Base-by-base conservation (phyloP, 2,113 vertebrate genomes). In the Amazona vittata region DNA sequence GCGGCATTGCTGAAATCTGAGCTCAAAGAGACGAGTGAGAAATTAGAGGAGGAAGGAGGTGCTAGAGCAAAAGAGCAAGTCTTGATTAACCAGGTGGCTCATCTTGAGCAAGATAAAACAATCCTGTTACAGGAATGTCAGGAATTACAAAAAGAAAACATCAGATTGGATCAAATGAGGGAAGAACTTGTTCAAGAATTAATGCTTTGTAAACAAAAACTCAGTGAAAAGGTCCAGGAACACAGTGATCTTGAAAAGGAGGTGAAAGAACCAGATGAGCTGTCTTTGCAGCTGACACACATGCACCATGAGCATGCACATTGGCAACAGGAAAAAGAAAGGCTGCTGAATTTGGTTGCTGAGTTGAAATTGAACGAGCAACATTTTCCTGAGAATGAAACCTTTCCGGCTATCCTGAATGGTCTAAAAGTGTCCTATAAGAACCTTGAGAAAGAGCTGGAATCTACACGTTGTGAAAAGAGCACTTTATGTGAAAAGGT, bases 361-460 rank as follows among this genome's bases (percentile, higher is more conserved):
- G 97, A 98, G 31, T 73, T 97, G 86, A 95, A 99, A 76, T 95
- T 97, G 59, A 98, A 94, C 62, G 84, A 95, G 15, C 97, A 96
- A 55, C 25, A 37, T 5, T 89, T 98, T 52, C 94, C 95, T 50
- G 68, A 96, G 86, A 97, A 92, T 26, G 94, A 94, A 57, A 53
- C 86, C n/a, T 92, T 97, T 77, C 74, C 19, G 4, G 81, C 92
- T 50, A 92, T 96, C 21, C 31, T 97, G 5, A 52, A 94, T 35
- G 44, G 89, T 20, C 86, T 98, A 94, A 96, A 98, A 96, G 74
- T 33, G 35, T 97, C 97, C 53, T 95, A 95, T 25, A 86, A 96
- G 44, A 91, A 94, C 79, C 93, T 98, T 55, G 96, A 98, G 88
- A 94, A 97, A 28, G 83, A 98, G 22, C 71, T 98, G 39, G 91